Conservation (phyloP, 92 coral and sea anemone genomes). For the Parazoanthus atlanticus region DNA sequence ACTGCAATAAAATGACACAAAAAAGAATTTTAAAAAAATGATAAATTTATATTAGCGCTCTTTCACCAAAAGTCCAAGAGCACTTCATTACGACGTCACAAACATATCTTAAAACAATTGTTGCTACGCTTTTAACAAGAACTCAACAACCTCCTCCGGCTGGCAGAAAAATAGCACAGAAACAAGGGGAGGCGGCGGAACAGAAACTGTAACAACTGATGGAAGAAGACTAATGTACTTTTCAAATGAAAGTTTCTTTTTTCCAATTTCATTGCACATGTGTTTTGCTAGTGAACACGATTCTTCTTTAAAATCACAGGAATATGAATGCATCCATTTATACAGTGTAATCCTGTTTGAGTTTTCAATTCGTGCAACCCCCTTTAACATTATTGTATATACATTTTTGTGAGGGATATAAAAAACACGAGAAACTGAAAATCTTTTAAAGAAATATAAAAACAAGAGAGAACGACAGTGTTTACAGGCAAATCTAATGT, state of each 20-base stretch:
- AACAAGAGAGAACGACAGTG: neutral
- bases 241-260: too few relatives aligned
- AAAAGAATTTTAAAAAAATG: neutral
- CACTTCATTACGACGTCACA: neutral
- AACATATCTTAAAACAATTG: too few relatives aligned
- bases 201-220: neutral
- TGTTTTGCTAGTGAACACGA: neutral
- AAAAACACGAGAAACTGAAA: neutral
- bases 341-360: neutral
- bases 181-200: too few relatives aligned
- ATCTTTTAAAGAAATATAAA: too few relatives aligned
- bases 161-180: neutral
- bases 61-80: neutral
- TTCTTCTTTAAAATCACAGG: too few relatives aligned
- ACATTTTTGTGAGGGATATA: neutral
- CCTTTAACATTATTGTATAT: neutral
- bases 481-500: too few relatives aligned
- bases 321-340: neutral
- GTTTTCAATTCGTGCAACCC: neutral
- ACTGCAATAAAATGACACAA: constrained; percentile 44
- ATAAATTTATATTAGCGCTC: neutral
- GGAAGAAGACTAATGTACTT: neutral
- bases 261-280: too few relatives aligned
- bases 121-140: too few relatives aligned
- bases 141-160: neutral